These are phyloP conservation scores for Beris chalybata DNA, from an alignment of 2,888 invertebrate species.

Conservation along the genomic window DNA sequence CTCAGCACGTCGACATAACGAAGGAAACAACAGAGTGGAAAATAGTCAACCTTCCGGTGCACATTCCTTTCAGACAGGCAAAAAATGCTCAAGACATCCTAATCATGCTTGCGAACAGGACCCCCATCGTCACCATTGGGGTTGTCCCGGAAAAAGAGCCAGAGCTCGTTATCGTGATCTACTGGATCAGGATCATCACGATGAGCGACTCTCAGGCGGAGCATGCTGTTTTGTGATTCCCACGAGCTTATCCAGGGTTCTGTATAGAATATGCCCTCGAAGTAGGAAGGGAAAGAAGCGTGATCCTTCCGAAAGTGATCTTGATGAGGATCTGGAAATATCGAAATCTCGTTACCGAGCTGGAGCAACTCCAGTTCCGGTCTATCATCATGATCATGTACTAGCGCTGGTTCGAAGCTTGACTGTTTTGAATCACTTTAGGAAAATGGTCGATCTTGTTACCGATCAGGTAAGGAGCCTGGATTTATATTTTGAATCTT, in stretches of 20 bases:
- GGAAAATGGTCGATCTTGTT: not conserved
- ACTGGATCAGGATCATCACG: not conserved
- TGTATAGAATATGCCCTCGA: not conserved
- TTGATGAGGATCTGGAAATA: not conserved
- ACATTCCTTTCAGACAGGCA: no score
- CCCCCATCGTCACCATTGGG: no score
- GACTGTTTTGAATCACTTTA: not conserved
- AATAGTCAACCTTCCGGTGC: no score
- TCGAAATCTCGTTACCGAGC: not conserved
- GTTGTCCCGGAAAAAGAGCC: not conserved
- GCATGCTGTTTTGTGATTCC: not conserved
- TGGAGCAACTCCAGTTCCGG: not conserved
- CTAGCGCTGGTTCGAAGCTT: conserved; percentile 2
- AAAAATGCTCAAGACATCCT: no score
- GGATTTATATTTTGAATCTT: not conserved
- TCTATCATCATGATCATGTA: not conserved
- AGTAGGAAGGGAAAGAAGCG: not conserved
- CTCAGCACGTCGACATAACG: no score
- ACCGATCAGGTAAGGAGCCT: not conserved
- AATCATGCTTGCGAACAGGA: no score
- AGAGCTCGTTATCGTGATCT: not conserved
- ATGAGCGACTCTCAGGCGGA: not conserved
- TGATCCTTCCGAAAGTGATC: not conserved
- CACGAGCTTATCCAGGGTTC: not conserved
- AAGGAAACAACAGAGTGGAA: no score